These are phyloP conservation scores for Microtus oregoni DNA, from an alignment of 2,113 vertebrate species.

Conservation along the genomic window DNA sequence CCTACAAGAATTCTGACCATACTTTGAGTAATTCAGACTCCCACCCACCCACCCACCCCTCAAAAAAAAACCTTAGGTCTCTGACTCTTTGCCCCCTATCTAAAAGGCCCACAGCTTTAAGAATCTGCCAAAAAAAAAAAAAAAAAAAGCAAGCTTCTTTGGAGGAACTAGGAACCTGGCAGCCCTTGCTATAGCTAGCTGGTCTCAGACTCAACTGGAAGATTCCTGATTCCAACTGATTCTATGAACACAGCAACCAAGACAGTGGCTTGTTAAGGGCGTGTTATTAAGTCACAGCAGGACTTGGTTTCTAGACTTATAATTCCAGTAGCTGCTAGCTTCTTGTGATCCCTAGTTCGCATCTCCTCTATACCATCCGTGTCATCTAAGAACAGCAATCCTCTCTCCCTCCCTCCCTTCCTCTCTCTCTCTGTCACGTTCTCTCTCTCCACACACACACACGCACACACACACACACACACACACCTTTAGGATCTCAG, in stretches of 20 bases:
- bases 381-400: background rate
- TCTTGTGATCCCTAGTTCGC: background rate
- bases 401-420: background rate
- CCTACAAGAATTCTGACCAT: background rate
- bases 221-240: background rate
- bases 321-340: background rate
- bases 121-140: background rate
- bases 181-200: background rate
- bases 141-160: background rate
- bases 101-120: background rate
- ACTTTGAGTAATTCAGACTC: background rate
- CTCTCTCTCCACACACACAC: background rate
- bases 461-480: no score
- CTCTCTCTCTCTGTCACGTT: background rate
- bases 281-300: background rate
- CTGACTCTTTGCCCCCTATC: background rate
- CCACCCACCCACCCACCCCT: no score
- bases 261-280: background rate
- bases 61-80: background rate
- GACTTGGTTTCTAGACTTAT: background rate
- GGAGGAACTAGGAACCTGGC: background rate
- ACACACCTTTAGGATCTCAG: background rate
- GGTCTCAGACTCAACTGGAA: background rate
- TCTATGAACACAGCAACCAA: background rate
- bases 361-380: background rate